phyloP scores from a whole-genome alignment of 2,113 vertebrate genomes.

The Zapus hudsonius region DNA sequence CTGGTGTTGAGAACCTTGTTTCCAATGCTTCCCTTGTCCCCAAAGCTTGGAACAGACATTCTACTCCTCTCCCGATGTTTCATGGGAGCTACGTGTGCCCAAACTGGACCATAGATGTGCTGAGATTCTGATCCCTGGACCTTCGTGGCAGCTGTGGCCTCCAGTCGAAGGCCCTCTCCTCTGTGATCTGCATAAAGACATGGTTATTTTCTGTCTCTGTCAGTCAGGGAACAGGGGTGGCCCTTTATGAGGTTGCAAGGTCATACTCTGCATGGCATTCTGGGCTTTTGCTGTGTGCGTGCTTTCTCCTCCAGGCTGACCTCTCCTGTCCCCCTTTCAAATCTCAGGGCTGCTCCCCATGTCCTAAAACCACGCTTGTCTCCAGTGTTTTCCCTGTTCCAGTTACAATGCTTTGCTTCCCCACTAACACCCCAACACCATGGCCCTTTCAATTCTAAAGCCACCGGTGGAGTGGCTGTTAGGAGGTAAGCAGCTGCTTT shows the following conservation, averaged over 20 bases:
- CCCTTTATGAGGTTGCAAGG: not conserved
- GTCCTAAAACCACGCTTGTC: not conserved
- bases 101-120: not conserved
- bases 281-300: not conserved
- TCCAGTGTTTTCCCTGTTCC: not conserved
- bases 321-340: not conserved
- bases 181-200: not conserved
- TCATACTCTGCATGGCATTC: not conserved
- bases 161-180: not conserved
- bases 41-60: not conserved
- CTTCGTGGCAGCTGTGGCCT: not conserved
- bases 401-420: not conserved
- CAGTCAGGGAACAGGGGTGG: not conserved
- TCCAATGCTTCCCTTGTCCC: not conserved
- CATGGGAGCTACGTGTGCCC: not conserved
- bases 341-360: not conserved
- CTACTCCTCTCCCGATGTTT: fast-evolving
- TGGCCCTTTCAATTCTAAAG: not conserved
- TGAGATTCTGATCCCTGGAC: not conserved
- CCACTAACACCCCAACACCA: not conserved
- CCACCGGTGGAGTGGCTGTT: too few relatives aligned
- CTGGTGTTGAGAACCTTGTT: not conserved
- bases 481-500: too few relatives aligned
- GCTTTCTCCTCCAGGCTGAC: not conserved
- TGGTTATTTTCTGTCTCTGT: not conserved